phyloP scores from a whole-genome alignment of 2,113 vertebrate genomes.

The Hyperoodon ampullatus region DNA sequence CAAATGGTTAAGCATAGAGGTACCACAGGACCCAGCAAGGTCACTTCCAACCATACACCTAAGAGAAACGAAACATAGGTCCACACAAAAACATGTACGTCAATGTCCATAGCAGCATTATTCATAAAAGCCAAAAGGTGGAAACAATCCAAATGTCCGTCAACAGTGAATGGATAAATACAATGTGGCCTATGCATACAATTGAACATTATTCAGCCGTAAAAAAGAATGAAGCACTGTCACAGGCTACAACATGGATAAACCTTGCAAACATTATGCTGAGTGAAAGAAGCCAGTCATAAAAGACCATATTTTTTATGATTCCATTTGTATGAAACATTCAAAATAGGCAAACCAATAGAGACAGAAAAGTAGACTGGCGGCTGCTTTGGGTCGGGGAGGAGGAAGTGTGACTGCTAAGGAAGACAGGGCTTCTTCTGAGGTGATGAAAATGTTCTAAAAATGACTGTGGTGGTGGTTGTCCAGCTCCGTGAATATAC shows the following conservation, averaged over 20 bases:
- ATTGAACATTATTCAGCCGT: neutral
- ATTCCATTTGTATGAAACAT: neutral
- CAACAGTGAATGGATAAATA: too few relatives aligned
- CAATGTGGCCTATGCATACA: neutral
- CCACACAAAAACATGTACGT: neutral
- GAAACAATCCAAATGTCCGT: neutral
- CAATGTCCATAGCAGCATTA: neutral
- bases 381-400: neutral
- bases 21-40: neutral
- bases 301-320: rapidly evolving
- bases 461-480: neutral
- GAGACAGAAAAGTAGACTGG: neutral
- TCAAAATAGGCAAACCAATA: neutral
- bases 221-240: neutral
- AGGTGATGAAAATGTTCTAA: neutral
- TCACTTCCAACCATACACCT: neutral
- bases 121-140: neutral
- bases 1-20: neutral
- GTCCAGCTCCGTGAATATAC: neutral
- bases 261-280: neutral
- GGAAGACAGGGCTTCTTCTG: neutral
- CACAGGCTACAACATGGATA: rapidly evolving
- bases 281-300: neutral
- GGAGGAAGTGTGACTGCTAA: neutral
- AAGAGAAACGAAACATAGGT: neutral